Evolutionary conservation across 37 sponge, comb jelly and placozoan genomes (phyloP), one percentile per base, ranked within the genome.

Genomic region (Sycon ciliatum): DNA sequence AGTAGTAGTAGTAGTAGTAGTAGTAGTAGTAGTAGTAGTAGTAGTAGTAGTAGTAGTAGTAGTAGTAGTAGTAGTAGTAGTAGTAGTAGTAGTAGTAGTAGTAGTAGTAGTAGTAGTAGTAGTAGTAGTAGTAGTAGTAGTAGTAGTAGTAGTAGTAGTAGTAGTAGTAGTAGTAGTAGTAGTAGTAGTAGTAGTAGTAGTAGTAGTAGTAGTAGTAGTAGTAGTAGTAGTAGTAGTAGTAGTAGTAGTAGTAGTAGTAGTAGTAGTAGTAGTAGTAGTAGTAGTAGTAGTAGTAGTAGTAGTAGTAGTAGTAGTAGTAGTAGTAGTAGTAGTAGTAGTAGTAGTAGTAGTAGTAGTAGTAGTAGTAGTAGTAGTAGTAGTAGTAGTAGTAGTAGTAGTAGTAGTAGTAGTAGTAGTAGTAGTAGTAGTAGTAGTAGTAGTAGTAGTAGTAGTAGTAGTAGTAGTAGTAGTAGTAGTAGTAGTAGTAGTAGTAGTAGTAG

Each of bases 1-100:
- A 46, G 52, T 46, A 46, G 52, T 46, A 46, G 52, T 46, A 46
- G 52, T 46, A 46, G 52, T 46, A 46, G 52, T 46, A 46, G 52
- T 46, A 46, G 52, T 46, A 46, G 52, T 46, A 46, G 52, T 46
- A 46, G 52, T 46, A 46, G 52, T 46, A 46, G 52, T 46, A 46
- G 52, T 46, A 46, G 52, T 46, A 46, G 52, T 46, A 46, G 52
- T 46, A 46, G 52, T 46, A 46, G 52, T 46, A 46, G 52, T 46
- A 46, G 52, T 46, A 46, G 52, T 46, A 46, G 52, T 46, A 46
- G 52, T 46, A 46, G 52, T 46, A 46, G 52, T 46, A 46, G 52
- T 46, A 46, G 52, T 46, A 46, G 52, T 46, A 46, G 52, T 46
- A 46, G 52, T 46, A 46, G 52, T 46, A 46, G 52, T 46, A 46